Evolutionary conservation across 1,140 invertebrate species (phyloP).

Genomic region (Procambarus clarkii): DNA sequence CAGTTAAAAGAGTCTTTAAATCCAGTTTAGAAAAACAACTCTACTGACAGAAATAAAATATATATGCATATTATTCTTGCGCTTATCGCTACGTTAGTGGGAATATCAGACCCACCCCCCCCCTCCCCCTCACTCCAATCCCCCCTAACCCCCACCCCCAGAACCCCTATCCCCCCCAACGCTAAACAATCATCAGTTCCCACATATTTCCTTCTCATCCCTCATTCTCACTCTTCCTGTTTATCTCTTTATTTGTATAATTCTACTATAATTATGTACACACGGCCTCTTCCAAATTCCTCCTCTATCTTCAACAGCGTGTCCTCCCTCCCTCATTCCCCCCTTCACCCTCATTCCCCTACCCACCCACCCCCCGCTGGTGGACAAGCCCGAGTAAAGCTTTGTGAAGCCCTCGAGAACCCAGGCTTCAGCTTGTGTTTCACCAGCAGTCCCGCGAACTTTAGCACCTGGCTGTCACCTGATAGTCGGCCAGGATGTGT

Average conservation of each 20-base stretch:
- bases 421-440: neutral
- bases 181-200: no score
- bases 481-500: neutral
- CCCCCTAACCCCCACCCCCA: neutral
- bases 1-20: no score
- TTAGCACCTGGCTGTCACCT: constrained; percentile 1
- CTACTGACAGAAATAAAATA: no score
- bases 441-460: neutral
- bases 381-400: neutral
- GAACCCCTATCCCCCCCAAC: neutral
- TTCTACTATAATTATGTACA: no score
- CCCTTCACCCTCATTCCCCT: neutral
- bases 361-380: neutral
- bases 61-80: no score
- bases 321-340: neutral
- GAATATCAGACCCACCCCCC: neutral
- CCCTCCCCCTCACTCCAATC: neutral
- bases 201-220: no score
- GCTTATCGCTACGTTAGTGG: no score
- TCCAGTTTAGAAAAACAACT: no score
- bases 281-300: no score
- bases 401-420: neutral
- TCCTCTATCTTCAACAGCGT: neutral
- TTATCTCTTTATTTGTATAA: no score
- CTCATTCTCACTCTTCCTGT: no score